Conservation (phyloP, 2,113 vertebrate species). For the Prionailurus bengalensis region DNA sequence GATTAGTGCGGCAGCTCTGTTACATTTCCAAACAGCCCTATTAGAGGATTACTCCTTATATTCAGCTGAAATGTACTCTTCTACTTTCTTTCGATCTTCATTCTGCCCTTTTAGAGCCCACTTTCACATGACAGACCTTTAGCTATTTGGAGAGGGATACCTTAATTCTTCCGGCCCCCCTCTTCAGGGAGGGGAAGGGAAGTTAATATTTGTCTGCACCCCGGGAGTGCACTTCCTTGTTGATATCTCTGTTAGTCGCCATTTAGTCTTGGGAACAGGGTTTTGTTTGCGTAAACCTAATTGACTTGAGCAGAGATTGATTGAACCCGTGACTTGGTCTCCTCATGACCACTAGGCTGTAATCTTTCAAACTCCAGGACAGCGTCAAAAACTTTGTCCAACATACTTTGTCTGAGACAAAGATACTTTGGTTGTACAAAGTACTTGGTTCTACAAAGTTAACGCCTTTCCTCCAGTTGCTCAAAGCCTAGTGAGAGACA, state of each 20-base stretch:
- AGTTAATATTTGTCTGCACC: not conserved
- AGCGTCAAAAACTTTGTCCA: not conserved
- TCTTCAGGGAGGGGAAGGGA: not conserved
- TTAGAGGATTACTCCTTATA: not conserved
- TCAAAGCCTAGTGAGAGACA: not conserved
- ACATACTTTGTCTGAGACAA: not conserved
- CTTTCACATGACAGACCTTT: not conserved
- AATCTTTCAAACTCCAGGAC: not conserved
- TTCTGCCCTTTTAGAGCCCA: not conserved
- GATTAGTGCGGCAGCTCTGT: not conserved
- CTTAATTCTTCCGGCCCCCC: not conserved
- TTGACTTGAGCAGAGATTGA: not conserved
- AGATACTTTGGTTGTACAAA: no score
- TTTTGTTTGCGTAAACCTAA: not conserved
- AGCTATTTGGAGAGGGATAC: not conserved
- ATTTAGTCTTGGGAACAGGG: not conserved
- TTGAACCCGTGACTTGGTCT: not conserved
- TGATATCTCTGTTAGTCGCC: not conserved
- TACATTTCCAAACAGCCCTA: not conserved
- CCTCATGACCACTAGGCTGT: not conserved
- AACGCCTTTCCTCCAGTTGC: not conserved
- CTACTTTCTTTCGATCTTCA: not conserved
- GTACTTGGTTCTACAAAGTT: not conserved
- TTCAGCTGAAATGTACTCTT: not conserved
- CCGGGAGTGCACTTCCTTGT: not conserved